Evolutionary conservation across 2,888 invertebrate genomes (phyloP), one percentile per base, ranked within the genome.

Genomic region (Argyra leucocephala): DNA sequence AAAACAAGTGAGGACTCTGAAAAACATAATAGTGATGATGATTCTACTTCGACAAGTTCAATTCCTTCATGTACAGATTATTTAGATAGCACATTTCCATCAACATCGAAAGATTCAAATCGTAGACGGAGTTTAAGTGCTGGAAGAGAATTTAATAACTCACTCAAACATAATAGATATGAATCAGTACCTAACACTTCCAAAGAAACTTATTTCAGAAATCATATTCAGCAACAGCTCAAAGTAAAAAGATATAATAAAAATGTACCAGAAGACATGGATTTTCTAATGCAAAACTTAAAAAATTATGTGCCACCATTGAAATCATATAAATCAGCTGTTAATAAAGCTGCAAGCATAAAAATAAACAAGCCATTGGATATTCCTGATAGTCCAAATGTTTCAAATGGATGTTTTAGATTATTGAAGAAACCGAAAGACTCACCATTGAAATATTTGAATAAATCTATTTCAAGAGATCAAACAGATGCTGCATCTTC

Each of bases 11-110:
- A 61, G 70, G 71, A 18, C 60, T 68, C 67, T 26, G 73, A 72
- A 69, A 72, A 71, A 31, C 70, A 69, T 75, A 65, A 63, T 72
- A 0, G 74, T 71, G 71, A 69, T 60, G 75, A 78, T 60, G 67
- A 73, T 68, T 73, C 81, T 74, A 76, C 82, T 83, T 88, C 85
- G 71, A 88, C 89, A 0, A 89, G 89, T 74, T 90, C 90, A 0
- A 84, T 85, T 63, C 85, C 88, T 1, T 88, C 89, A 18, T 86
- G 85, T 72, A 88, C 89, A 0, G 83, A 87, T 67, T 88, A 87
- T 69, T 79, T 63, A 15, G 3, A 36, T 15, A 48, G 48, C 18
- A 48, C n/a, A 48, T 18, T 48, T 5, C n/a, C 48, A 48, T 48
- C 48, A 5, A n/a, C 48, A 48, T n/a, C 48, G 5, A 48, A 58